These are phyloP conservation scores for Brenthis hecate DNA, from an alignment of 2,888 invertebrate species.

Conservation along the genomic window DNA sequence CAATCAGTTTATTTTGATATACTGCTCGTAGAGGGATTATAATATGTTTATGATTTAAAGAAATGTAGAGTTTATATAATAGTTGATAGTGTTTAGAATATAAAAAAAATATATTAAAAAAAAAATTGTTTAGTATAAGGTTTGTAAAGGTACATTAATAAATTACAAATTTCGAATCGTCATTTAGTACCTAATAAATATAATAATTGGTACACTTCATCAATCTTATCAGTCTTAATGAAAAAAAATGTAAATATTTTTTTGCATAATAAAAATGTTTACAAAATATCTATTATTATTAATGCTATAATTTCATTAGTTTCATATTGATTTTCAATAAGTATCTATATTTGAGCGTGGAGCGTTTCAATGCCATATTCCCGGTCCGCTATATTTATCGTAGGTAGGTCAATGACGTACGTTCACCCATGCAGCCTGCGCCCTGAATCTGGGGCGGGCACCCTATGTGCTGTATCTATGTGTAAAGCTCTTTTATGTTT, in stretches of 20 bases:
- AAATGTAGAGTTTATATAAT: too few species aligned
- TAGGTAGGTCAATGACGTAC: conserved; percentile 75
- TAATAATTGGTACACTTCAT: too few species aligned
- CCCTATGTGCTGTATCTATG: conserved; percentile 44
- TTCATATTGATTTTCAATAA: conserved; percentile 17
- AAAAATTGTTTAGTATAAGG: too few species aligned
- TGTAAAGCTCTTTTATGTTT: conserved; percentile 31
- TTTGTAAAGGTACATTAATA: too few species aligned
- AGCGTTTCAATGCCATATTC: conserved; percentile 71
- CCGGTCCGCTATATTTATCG: conserved; percentile 67
- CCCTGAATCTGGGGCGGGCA: conserved; percentile 69
- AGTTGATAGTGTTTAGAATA: too few species aligned
- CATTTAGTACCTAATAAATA: too few species aligned
- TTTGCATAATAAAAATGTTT: not conserved
- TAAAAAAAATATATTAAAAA: too few species aligned
- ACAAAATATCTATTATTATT: not conserved
- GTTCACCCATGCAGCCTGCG: conserved; percentile 69
- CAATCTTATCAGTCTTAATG: too few species aligned
- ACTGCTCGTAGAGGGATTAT: too few species aligned
- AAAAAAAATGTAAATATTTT: not conserved
- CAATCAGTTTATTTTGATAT: not conserved
- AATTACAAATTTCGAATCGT: too few species aligned
- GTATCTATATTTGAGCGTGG: conserved; percentile 38
- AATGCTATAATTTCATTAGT: not conserved
- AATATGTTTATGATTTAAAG: too few species aligned